These are phyloP conservation scores for Irena cyanogastra DNA, from an alignment of 2,113 vertebrate genomes.

Conservation along the genomic window DNA sequence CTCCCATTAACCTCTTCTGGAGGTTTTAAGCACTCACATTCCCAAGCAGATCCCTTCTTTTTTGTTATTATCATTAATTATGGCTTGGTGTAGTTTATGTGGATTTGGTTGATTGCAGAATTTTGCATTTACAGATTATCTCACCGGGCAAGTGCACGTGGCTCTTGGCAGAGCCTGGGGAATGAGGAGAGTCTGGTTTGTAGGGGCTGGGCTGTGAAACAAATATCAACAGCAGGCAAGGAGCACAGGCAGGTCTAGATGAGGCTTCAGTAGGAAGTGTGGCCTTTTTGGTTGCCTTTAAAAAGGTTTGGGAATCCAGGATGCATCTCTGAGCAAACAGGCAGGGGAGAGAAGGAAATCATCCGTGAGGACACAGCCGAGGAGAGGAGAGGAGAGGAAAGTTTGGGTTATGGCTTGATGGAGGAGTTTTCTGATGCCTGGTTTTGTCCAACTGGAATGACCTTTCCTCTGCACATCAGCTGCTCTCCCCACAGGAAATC, in stretches of 20 bases:
- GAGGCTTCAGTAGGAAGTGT: accelerated
- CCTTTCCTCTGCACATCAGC: neutral
- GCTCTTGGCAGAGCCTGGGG: neutral
- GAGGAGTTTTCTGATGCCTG: neutral
- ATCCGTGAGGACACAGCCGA: neutral
- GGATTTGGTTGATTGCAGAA: slow-evolving; percentile 10
- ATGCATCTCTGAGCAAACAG: neutral
- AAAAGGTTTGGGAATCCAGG: neutral
- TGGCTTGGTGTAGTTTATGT: neutral
- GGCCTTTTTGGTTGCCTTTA: neutral
- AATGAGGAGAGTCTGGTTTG: neutral
- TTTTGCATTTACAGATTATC: slow-evolving; percentile 28
- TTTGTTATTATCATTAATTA: neutral
- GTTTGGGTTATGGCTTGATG: neutral
- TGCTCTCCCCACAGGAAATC: neutral
- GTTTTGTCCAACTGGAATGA: neutral
- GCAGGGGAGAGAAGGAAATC: neutral
- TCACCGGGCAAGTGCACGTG: neutral
- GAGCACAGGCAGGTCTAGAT: neutral
- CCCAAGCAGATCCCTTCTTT: neutral
- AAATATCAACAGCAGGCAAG: neutral
- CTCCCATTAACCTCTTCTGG: neutral
- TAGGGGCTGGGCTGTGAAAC: neutral
- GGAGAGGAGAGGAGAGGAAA: neutral
- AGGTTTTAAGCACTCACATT: neutral